Conservation (phyloP, 2,888 invertebrate species). For the Drymonia ruficornis region DNA sequence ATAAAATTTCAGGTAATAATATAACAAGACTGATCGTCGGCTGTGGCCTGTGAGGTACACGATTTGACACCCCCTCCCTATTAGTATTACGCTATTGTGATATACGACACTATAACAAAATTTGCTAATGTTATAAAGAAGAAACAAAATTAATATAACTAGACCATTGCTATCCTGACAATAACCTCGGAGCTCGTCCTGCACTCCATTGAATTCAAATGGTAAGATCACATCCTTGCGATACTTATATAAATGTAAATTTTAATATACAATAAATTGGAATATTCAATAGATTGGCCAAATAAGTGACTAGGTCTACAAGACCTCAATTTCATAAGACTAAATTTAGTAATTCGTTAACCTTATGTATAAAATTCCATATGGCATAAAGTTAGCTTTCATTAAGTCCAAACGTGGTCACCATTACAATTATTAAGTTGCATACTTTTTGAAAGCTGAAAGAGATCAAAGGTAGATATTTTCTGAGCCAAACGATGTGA, state of each 20-base stretch:
- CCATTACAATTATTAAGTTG: constrained; percentile 81
- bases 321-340: constrained; percentile 80
- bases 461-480: constrained; percentile 84
- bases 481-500: constrained; percentile 85
- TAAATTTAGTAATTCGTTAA: constrained; percentile 85
- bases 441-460: constrained; percentile 83
- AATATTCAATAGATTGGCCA: constrained; percentile 84
- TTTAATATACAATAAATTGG: constrained; percentile 83
- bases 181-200: constrained; percentile 79
- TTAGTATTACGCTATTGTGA: constrained; percentile 82
- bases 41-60: constrained; percentile 63
- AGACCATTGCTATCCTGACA: constrained; percentile 84
- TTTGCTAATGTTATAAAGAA: constrained; percentile 79
- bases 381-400: constrained; percentile 85
- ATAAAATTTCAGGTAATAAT: constrained; percentile 81
- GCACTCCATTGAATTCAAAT: constrained; percentile 81
- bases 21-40: constrained; percentile 71
- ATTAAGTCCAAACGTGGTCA: constrained; percentile 81
- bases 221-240: constrained; percentile 71
- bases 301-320: constrained; percentile 83
- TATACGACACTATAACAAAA: constrained; percentile 83
- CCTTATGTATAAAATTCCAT: constrained; percentile 83
- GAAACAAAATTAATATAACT: constrained; percentile 82
- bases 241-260: constrained; percentile 66
- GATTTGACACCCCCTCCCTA: constrained; percentile 85